phyloP scores from a whole-genome alignment of 2,888 invertebrate species.

The Drosophila longiperda region DNA sequence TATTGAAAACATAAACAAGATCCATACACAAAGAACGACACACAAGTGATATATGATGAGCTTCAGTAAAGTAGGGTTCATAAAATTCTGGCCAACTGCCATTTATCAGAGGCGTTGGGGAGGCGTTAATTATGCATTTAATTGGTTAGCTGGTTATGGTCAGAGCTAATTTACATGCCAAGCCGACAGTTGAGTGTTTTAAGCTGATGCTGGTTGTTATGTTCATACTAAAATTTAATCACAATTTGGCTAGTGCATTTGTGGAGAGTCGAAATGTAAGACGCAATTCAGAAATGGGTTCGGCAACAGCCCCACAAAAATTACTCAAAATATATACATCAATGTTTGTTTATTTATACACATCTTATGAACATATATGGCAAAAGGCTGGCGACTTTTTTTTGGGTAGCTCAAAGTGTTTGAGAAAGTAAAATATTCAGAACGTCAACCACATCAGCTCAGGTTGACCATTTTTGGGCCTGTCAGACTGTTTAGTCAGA shows the following conservation, averaged over 20 bases:
- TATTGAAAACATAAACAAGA: neutral
- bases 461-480: slow-evolving; percentile 26
- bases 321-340: slow-evolving; percentile 4
- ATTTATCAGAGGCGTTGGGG: neutral
- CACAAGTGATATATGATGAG: neutral
- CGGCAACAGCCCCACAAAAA: slow-evolving; percentile 28
- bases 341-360: neutral
- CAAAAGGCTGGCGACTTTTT: slow-evolving; percentile 20
- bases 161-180: slow-evolving; percentile 25
- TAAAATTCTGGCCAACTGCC: neutral
- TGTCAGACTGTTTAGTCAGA: no score
- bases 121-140: slow-evolving; percentile 3
- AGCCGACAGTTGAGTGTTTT: neutral
- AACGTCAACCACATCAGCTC: slow-evolving; percentile 14
- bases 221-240: neutral
- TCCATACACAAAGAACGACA: no score
- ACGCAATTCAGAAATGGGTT: slow-evolving; percentile 41
- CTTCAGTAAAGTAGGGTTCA: neutral
- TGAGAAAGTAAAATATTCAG: slow-evolving; percentile 31
- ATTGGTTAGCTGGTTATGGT: slow-evolving; percentile 30
- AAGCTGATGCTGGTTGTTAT: neutral
- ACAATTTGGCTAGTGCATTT: slow-evolving; percentile 19
- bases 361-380: slow-evolving; percentile 17
- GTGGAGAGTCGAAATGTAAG: slow-evolving; percentile 12
- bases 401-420: slow-evolving; percentile 33